Percentiles rank a stretch among this genome's conserved stretches.
Conservation (phyloP, 1,140 invertebrate genomes). For the Drosophila ficusphila region DNA sequence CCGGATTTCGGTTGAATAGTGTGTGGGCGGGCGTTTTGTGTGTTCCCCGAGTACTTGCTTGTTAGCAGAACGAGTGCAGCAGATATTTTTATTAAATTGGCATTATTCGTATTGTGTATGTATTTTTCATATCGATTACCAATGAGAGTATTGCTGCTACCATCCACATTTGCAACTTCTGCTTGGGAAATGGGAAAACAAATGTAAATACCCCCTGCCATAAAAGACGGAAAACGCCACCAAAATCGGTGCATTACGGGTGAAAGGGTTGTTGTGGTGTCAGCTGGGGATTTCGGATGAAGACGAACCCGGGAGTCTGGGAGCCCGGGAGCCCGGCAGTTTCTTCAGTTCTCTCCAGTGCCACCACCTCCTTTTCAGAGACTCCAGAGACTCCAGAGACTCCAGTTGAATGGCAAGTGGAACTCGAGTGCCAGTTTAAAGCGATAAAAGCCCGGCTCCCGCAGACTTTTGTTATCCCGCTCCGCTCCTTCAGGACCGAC, state of each 20-base stretch:
- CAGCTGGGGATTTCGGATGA: constrained; percentile 17
- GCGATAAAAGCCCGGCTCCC: constrained; percentile 30
- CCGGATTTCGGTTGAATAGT: not conserved
- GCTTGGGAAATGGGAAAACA: not conserved
- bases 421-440: constrained; percentile 62
- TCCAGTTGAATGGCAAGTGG: constrained; percentile 58
- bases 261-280: constrained; percentile 18
- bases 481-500: not conserved
- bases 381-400: too few species aligned
- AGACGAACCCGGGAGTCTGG: constrained; percentile 19
- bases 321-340: constrained; percentile 12
- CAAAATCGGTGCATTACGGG: not conserved
- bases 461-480: constrained; percentile 43
- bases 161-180: too few species aligned
- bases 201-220: constrained; percentile 5
- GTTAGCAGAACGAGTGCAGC: not conserved
- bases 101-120: too few species aligned
- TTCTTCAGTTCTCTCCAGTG: constrained; percentile 25
- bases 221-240: not conserved
- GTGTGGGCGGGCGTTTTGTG: not conserved
- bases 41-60: too few species aligned
- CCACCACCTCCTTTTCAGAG: constrained; percentile 12
- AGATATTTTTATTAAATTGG: not conserved
- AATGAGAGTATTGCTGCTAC: too few species aligned
- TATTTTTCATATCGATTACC: too few species aligned